These are phyloP conservation scores for Tupaia tana DNA, from an alignment of 2,113 vertebrate genomes.

Conservation along the genomic window DNA sequence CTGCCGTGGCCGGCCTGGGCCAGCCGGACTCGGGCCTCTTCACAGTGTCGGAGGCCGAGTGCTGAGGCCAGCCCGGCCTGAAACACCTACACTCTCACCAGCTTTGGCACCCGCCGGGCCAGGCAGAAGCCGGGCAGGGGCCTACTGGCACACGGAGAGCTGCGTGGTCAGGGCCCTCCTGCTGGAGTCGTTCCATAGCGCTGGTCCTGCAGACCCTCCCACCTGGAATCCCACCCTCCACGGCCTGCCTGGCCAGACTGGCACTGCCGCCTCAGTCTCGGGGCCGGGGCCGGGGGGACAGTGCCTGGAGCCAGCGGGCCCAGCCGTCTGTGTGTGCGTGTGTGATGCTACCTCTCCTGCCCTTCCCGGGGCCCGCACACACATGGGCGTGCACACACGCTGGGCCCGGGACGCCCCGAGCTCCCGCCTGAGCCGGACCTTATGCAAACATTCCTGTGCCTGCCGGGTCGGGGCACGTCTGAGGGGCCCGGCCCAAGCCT, in stretches of 20 bases:
- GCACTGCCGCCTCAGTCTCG: conserved; percentile 56
- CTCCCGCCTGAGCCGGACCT: conserved; percentile 74
- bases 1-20: conserved; percentile 97
- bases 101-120: conserved; percentile 75
- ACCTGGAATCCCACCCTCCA: conserved; percentile 46
- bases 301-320: conserved; percentile 30
- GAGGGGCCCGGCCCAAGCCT: conserved; percentile 59
- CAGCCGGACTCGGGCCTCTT: conserved; percentile 97
- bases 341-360: conserved; percentile 84
- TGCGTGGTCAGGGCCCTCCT: conserved; percentile 62
- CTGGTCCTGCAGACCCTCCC: conserved; percentile 68
- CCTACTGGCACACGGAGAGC: conserved; percentile 44
- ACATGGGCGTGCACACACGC: conserved; percentile 57
- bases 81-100: conserved; percentile 74
- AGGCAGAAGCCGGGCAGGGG: conserved; percentile 60
- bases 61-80: conserved; percentile 85
- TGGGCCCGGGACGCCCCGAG: conserved; percentile 36
- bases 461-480: conserved; percentile 67
- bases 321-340: conserved; percentile 61
- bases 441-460: conserved; percentile 84
- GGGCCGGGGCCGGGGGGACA: conserved; percentile 35
- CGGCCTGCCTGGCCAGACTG: conserved; percentile 56
- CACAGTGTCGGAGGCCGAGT: conserved; percentile 96
- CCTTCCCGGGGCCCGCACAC: conserved; percentile 67
- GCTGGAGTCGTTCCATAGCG: conserved; percentile 48